Conservation (phyloP, 1,140 invertebrate genomes). For the Araneus ventricosus region DNA sequence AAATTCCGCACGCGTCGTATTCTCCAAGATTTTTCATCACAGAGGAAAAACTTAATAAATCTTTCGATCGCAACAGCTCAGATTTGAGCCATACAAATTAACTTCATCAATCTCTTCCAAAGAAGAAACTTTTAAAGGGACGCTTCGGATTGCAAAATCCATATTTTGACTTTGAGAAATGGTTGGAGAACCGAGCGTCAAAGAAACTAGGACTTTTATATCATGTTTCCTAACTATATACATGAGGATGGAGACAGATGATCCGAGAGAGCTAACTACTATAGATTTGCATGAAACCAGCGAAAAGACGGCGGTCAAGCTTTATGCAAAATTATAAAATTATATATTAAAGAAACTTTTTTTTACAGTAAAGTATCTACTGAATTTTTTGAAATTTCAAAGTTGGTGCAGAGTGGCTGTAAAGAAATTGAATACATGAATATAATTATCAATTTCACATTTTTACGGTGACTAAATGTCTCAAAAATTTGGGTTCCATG, state of each 20-base stretch:
- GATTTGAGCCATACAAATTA: conserved; percentile 1
- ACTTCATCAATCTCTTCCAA: not conserved
- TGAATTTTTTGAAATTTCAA: no score
- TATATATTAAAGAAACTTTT: no score
- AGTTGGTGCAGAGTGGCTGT: no score
- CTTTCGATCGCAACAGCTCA: not conserved
- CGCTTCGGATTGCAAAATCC: not conserved
- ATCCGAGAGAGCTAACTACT: not conserved
- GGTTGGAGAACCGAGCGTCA: not conserved
- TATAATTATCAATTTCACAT: no score
- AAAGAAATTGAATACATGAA: no score
- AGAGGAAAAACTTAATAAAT: not conserved
- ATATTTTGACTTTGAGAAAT: conserved; percentile 30
- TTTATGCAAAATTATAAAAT: no score
- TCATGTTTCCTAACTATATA: not conserved
- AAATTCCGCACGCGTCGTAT: not conserved
- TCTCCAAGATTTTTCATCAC: not conserved
- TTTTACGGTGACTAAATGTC: no score
- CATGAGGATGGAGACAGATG: not conserved
- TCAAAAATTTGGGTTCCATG: no score
- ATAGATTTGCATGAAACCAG: not conserved
- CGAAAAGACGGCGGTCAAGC: no score
- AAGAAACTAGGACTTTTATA: not conserved
- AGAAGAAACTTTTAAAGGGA: not conserved
- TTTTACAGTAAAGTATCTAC: no score